Conservation (phyloP, 2,797 vertebrate genomes). For the Morelia viridis region DNA sequence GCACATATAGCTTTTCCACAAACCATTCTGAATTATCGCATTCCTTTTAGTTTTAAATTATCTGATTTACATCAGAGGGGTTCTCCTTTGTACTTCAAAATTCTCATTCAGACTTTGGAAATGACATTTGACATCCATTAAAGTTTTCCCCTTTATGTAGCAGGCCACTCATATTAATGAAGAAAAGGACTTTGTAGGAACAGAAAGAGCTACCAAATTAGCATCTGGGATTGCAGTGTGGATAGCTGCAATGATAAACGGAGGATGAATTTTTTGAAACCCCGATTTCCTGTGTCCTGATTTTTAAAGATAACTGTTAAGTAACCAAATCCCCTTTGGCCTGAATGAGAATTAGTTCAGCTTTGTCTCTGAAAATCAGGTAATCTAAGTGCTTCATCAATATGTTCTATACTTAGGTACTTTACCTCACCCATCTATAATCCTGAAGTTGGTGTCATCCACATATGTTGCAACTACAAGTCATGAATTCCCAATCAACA, state of each 20-base stretch:
- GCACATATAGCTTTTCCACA: background rate
- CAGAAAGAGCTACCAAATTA: slow-evolving; percentile 13
- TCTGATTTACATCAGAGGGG: background rate
- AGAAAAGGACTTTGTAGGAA: background rate
- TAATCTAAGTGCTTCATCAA: background rate
- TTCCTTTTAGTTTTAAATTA: slow-evolving; percentile 14
- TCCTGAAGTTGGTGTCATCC: background rate
- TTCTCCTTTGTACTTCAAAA: slow-evolving; percentile 31
- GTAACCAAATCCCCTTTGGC: background rate
- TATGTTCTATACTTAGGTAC: background rate
- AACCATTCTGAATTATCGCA: slow-evolving; percentile 4
- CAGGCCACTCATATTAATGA: background rate
- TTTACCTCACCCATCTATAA: background rate
- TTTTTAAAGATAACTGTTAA: background rate
- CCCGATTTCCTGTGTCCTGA: fast-evolving
- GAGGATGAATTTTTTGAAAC: background rate
- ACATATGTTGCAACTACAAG: background rate
- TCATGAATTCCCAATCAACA: background rate
- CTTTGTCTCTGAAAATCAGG: background rate
- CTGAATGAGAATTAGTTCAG: background rate
- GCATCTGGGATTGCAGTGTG: background rate
- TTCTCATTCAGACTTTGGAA: slow-evolving; percentile 10
- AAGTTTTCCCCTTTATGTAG: background rate
- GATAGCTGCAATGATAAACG: background rate
- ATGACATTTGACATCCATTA: background rate